phyloP scores from a whole-genome alignment of 1,140 invertebrate genomes.

The Scaptomyza pallida region DNA sequence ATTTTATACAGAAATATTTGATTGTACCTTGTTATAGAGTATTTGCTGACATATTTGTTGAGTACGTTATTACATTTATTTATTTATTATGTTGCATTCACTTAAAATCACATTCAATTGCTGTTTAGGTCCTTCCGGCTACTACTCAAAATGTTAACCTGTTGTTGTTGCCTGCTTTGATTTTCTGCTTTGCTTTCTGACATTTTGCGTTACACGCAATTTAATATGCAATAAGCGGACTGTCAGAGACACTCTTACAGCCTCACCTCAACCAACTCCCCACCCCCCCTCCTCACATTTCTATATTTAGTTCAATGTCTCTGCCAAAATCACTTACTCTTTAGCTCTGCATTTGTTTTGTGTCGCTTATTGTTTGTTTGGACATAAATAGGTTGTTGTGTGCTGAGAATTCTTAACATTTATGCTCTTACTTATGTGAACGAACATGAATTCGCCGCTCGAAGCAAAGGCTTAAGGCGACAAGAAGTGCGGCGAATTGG shows the following conservation, averaged over 20 bases:
- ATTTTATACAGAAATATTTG: background rate
- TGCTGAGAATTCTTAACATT: too few species aligned
- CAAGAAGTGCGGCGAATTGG: too few species aligned
- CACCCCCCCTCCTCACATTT: background rate
- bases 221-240: conserved; percentile 78
- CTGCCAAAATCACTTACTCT: conserved; percentile 18
- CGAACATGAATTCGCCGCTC: too few species aligned
- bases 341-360: conserved; percentile 1
- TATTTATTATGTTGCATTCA: conserved; percentile 20
- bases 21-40: too few species aligned
- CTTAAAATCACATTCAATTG: conserved; percentile 14
- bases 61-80: conserved; percentile 33
- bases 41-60: conserved; percentile 8
- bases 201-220: conserved; percentile 48
- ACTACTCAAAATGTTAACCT: conserved; percentile 30
- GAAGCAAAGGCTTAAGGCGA: too few species aligned
- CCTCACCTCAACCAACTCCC: background rate
- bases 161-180: conserved; percentile 40
- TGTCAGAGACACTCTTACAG: conserved; percentile 54
- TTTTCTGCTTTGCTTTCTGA: conserved; percentile 43
- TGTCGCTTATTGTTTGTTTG: conserved; percentile 6
- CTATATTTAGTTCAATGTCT: background rate
- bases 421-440: too few species aligned
- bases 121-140: conserved; percentile 49
- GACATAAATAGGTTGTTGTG: conserved; percentile 16